phyloP scores from a whole-genome alignment of 2,797 vertebrate species.

The Squalus acanthias region DNA sequence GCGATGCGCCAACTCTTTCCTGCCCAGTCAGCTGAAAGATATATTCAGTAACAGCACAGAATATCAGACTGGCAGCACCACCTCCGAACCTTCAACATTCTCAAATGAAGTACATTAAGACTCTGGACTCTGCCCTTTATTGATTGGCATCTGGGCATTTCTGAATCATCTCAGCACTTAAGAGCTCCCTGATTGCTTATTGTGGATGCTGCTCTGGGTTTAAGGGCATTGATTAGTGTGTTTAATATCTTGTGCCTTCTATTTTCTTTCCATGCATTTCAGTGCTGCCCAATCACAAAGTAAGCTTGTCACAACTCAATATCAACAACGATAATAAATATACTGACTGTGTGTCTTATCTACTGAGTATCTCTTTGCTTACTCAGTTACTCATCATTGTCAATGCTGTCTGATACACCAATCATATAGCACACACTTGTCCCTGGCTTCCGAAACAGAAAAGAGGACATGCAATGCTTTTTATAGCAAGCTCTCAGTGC shows the following conservation, averaged over 20 bases:
- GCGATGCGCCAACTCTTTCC: too few relatives aligned
- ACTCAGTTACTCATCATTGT: not conserved
- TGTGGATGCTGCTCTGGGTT: not conserved
- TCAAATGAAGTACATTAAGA: not conserved
- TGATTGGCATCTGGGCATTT: not conserved
- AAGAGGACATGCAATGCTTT: not conserved
- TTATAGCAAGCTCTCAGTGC: not conserved
- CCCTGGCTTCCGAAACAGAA: not conserved
- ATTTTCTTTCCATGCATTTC: not conserved
- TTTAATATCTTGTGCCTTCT: not conserved
- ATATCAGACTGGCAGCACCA: not conserved
- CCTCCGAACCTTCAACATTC: not conserved
- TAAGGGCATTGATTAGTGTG: not conserved
- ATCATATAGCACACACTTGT: not conserved
- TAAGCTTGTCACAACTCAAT: not conserved
- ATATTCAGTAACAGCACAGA: not conserved
- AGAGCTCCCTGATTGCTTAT: not conserved
- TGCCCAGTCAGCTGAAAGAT: not conserved
- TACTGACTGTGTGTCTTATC: not conserved
- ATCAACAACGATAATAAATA: not conserved
- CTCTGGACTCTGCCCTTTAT: not conserved
- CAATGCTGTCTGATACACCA: not conserved
- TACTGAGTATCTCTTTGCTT: not conserved
- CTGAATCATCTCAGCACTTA: not conserved
- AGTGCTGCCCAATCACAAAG: not conserved